Evolutionary conservation across 1,140 invertebrate species (phyloP).

Genomic region (honey bee (Apis mellifera)): Amel_HAv3.1 CM009942.2:6335001-6335500

Average conservation of each 20-base stretch:
- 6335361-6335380: neutral
- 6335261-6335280: neutral
- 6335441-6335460: neutral
- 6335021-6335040: neutral
- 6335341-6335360: neutral
- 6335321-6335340: neutral
- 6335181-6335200: conserved; percentile 19
- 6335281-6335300: neutral
- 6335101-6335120: conserved; percentile 31
- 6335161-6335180: conserved; percentile 13
- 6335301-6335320: neutral
- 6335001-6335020: neutral
- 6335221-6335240: conserved; percentile 19
- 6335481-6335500: neutral
- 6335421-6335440: neutral
- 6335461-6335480: neutral
- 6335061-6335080: conserved; percentile 16
- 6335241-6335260: conserved; percentile 30
- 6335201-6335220: conserved; percentile 17
- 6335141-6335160: conserved; percentile 37
- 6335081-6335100: neutral
- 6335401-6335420: neutral
- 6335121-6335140: conserved; percentile 61
- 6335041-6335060: conserved; percentile 1
- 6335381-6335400: neutral